These are phyloP conservation scores for Linnaemya vulpina DNA, from an alignment of 2,888 invertebrate species.

Conservation along the genomic window DNA sequence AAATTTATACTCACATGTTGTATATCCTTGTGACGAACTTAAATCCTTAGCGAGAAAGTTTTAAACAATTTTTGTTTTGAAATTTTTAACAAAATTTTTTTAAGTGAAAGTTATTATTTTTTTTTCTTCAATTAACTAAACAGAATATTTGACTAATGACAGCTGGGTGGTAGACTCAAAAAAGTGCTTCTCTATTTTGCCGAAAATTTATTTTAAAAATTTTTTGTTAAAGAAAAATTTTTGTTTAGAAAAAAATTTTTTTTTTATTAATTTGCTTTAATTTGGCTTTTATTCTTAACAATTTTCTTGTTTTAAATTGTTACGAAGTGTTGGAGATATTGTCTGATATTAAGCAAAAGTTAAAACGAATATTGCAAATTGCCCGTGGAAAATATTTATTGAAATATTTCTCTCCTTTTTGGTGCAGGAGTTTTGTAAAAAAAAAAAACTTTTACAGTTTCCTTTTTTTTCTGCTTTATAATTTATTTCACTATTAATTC, in stretches of 20 bases:
- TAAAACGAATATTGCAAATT: constrained; percentile 57
- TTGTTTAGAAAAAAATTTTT: background rate
- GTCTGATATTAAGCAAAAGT: constrained; percentile 26
- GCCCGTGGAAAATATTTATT: constrained; percentile 35
- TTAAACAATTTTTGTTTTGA: background rate
- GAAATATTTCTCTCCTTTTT: background rate
- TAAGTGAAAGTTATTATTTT: constrained; percentile 11
- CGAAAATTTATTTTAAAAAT: constrained; percentile 23
- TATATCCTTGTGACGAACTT: constrained; percentile 22
- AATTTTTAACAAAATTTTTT: constrained; percentile 49
- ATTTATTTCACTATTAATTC: background rate
- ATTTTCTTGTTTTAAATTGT: constrained; percentile 68
- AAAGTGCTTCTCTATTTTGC: constrained; percentile 25
- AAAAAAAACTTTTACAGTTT: constrained; percentile 1
- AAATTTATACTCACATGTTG: constrained; percentile 52
- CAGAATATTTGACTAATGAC: constrained; percentile 64
- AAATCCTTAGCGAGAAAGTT: constrained; percentile 50
- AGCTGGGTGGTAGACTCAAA: constrained; percentile 47
- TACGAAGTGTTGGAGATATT: constrained; percentile 49
- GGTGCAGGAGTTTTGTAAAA: background rate
- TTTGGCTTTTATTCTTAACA: constrained; percentile 67
- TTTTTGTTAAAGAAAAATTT: background rate
- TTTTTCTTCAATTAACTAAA: constrained; percentile 60
- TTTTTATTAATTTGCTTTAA: constrained; percentile 8
- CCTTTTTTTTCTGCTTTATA: background rate